Conservation (phyloP, 2,888 invertebrate genomes). For the Cosmia trapezina region DNA sequence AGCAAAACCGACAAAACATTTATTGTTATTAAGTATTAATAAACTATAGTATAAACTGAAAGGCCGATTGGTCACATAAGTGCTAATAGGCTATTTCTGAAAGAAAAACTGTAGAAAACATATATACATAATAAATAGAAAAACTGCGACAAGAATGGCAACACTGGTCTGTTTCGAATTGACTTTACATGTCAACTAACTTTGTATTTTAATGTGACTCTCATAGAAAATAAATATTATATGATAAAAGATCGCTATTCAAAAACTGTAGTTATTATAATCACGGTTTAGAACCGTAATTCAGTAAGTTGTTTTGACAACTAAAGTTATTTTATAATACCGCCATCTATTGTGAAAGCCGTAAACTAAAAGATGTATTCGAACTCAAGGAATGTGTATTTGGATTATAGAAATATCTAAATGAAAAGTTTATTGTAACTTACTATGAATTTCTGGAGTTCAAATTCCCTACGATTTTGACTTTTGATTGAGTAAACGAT, state of each 20-base stretch:
- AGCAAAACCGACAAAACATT: not conserved
- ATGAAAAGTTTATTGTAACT: not conserved
- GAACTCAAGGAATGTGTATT: not conserved
- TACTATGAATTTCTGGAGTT: not conserved
- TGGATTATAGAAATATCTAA: not conserved
- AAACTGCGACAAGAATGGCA: not conserved
- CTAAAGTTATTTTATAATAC: not conserved
- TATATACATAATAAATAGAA: not conserved
- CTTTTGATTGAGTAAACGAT: not conserved
- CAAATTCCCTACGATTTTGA: not conserved
- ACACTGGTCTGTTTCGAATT: not conserved
- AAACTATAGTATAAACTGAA: not conserved
- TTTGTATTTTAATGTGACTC: not conserved
- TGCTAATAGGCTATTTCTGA: not conserved
- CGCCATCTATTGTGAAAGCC: constrained; percentile 41
- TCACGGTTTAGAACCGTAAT: constrained; percentile 1
- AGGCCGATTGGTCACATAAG: not conserved
- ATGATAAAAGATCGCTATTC: too few relatives aligned
- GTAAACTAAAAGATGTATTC: not conserved
- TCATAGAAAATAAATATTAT: not conserved
- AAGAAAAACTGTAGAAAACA: not conserved
- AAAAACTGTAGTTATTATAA: constrained; percentile 1
- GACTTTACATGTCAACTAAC: not conserved
- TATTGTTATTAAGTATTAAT: constrained; percentile 2
- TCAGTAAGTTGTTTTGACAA: not conserved